Percentiles rank a stretch among this genome's conserved stretches.
phyloP scores from a whole-genome alignment of 2,113 vertebrate species.

The Notarius quadriscutis region DNA sequence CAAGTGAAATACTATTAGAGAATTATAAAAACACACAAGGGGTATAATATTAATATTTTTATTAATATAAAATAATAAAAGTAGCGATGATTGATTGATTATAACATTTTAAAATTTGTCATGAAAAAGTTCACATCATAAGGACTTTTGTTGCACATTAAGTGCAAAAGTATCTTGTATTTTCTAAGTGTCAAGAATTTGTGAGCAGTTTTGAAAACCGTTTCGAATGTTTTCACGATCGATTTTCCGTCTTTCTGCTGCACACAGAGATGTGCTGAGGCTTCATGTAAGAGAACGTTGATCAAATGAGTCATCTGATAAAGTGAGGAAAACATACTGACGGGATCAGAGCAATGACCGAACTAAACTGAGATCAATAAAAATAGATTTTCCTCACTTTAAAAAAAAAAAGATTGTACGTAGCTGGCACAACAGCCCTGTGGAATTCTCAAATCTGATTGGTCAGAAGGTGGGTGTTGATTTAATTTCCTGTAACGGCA shows the following conservation, averaged over 20 bases:
- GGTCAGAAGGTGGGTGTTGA: background rate
- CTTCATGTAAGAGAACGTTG: background rate
- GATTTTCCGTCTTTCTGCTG: background rate
- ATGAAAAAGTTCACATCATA: background rate
- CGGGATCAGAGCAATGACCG: background rate
- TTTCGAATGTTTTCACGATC: background rate
- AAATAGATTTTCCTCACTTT: no score
- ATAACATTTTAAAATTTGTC: background rate
- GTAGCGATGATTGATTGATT: background rate
- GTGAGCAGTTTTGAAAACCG: background rate
- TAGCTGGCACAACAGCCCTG: no score
- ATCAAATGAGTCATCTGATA: background rate
- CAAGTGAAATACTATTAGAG: background rate
- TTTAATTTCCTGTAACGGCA: background rate
- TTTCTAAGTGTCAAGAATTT: constrained; percentile 19
- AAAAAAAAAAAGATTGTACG: no score
- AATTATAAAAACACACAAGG: background rate
- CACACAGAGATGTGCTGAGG: background rate
- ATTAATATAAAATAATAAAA: background rate
- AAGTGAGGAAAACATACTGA: background rate
- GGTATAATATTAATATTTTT: background rate
- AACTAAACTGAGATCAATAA: background rate
- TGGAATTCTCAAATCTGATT: no score
- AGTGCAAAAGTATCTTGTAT: background rate
- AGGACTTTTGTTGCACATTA: background rate